Base-by-base conservation (phyloP, 2,888 invertebrate genomes). In the Aphidius colemani region DNA sequence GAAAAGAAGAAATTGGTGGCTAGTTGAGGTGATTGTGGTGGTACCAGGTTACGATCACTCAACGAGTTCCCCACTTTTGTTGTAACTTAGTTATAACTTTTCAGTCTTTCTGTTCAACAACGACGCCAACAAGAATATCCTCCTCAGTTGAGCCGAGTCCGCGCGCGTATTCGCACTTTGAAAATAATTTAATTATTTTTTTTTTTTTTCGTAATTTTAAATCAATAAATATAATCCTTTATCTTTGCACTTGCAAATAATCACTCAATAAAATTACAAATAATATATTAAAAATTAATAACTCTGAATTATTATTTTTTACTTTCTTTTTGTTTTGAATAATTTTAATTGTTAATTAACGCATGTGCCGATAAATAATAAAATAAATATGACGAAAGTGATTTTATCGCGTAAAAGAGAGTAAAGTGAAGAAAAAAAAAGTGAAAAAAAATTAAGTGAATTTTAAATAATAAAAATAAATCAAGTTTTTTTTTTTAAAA, bases 141-240 rank as follows among this genome's bases (percentile, higher is more conserved):
- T 70, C 79, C 80, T 77, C 79, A 81, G 81, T 81, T 77, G 78
- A 75, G 76, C 78, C 77, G 78, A 80, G 80, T 80, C 79, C 80
- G 79, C 72, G 80, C 81, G 80, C 78, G 80, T 75, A 80, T 78
- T 80, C 80, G 77, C 79, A 79, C 57, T 57, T 77, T 79, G 72
- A 76, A 66, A 61, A 61, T 40, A 39, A 39, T 39, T 53, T 55
- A 55, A 48, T 18, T 18, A 46, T 61, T 55, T 13, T n/a, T 18
- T 18, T 18, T 18, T 18, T 18, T 18, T 18, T 18, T 18, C 2
- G 1, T 45, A 53, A 48, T 55, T 53, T 53, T 45, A 49, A 61
- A 56, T 53, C n/a, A 30, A 30, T 46, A 30, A 46, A 51, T 18
- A 48, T 63, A 49, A 49, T 53, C 1, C 5, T 30, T 30, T 2